A percentile compares a stretch with the other conserved stretches of the same genome.
Evolutionary conservation across 2,888 invertebrate species (phyloP).

Genomic region (Cryptophagus acutangulus): DNA sequence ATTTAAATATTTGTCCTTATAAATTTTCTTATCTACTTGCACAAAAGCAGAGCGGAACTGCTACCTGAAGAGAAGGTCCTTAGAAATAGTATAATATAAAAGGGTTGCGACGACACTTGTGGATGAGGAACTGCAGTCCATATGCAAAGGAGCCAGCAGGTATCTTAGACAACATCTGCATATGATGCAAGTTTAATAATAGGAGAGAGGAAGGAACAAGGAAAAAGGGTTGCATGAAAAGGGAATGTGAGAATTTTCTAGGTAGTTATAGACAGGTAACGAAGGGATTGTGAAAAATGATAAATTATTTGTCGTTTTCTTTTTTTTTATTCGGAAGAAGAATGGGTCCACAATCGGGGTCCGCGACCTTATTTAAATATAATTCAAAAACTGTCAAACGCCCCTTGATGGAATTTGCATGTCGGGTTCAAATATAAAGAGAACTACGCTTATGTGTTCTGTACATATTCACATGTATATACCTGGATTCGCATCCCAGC

Average conservation of each 20-base stretch:
- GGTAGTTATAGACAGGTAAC: conserved; percentile 41
- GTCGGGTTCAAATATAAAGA: conserved; percentile 28
- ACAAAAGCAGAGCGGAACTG: too few relatives aligned
- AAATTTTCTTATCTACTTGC: too few relatives aligned
- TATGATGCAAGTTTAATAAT: too few relatives aligned
- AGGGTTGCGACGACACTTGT: conserved; percentile 3
- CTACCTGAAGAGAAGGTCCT: conserved; percentile 1
- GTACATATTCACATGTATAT: conserved; percentile 3
- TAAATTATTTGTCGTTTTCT: conserved; percentile 43
- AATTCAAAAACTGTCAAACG: conserved; percentile 47
- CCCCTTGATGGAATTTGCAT: conserved; percentile 45
- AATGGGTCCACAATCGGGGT: conserved; percentile 27
- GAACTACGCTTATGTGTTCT: conserved; percentile 4
- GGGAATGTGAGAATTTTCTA: conserved; percentile 37
- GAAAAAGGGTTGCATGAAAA: conserved; percentile 18
- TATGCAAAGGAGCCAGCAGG: conserved; percentile 47
- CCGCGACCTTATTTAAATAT: conserved; percentile 45
- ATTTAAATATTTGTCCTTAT: too few relatives aligned
- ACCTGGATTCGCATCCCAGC: conserved; percentile 18
- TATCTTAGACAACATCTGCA: conserved; percentile 44
- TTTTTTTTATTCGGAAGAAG: too few relatives aligned
- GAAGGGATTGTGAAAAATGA: conserved; percentile 43
- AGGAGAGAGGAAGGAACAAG: conserved; percentile 1
- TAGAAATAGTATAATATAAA: too few relatives aligned
- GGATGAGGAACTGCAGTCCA: conserved; percentile 20